Evolutionary conservation across 37 sponge, comb jelly and placozoan species (phyloP).

Genomic region (Lycopodina hypogea): DNA sequence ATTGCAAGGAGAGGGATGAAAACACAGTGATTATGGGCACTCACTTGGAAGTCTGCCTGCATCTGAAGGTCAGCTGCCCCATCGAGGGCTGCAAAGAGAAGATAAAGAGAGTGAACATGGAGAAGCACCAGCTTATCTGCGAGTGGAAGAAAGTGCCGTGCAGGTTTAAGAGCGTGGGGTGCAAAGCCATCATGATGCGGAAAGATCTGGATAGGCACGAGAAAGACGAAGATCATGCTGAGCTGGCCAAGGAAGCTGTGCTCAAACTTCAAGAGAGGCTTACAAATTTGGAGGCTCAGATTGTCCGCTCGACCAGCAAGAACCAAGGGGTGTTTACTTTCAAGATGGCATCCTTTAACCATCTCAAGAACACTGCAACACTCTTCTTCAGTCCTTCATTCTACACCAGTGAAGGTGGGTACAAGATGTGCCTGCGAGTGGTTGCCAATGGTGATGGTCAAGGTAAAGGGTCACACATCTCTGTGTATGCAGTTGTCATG

Average conservation of each 20-base stretch:
- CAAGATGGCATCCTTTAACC: background rate
- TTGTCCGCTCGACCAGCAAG: background rate
- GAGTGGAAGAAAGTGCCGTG: slow-evolving; percentile 19
- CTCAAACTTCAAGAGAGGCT: slow-evolving; percentile 7
- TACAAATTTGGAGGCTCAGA: background rate
- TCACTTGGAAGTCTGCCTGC: slow-evolving; percentile 24
- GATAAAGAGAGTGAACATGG: background rate
- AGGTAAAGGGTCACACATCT: slow-evolving; percentile 35
- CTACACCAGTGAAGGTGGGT: slow-evolving; percentile 19
- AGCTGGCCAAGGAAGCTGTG: background rate
- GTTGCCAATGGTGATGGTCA: slow-evolving; percentile 39
- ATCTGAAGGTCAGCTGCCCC: slow-evolving; percentile 13
- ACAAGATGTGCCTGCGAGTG: slow-evolving; percentile 46
- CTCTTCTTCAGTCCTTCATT: slow-evolving; percentile 24
- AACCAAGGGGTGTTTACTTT: background rate
- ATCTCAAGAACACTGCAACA: background rate
- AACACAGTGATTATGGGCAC: slow-evolving; percentile 13
- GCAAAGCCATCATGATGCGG: background rate
- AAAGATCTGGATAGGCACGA: slow-evolving; percentile 27
- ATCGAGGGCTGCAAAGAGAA: background rate
- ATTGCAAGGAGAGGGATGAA: slow-evolving; percentile 26
- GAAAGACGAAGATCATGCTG: background rate
- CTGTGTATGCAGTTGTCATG: slow-evolving; percentile 39
- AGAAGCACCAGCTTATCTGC: slow-evolving; percentile 4
- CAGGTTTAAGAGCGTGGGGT: slow-evolving; percentile 21